Percentiles rank a stretch among this genome's conserved stretches.
phyloP scores from a whole-genome alignment of 53 echinoderm and acorn worm genomes.

The Astropecten irregularis region DNA sequence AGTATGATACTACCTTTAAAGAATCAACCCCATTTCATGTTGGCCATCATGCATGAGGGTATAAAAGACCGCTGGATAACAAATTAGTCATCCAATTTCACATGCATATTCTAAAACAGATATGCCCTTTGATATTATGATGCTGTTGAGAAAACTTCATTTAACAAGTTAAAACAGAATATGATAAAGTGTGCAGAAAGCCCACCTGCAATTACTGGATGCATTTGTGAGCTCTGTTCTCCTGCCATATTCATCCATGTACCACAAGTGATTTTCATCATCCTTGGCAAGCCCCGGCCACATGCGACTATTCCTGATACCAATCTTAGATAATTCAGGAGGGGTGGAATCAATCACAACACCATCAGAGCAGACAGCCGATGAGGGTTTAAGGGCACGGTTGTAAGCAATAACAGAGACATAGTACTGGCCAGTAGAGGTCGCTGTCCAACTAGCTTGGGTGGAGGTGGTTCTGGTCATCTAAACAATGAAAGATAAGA shows the following conservation, averaged over 20 bases:
- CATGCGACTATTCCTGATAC: slow-evolving; percentile 18
- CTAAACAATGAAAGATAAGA: neutral
- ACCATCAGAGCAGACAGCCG: slow-evolving; percentile 41
- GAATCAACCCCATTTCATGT: too few species aligned
- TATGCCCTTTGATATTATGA: too few species aligned
- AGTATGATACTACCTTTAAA: too few species aligned
- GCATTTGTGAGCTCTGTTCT: slow-evolving; percentile 1
- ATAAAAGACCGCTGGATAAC: too few species aligned
- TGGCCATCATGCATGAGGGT: too few species aligned
- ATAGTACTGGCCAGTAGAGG: slow-evolving; percentile 35
- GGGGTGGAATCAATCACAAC: slow-evolving; percentile 40
- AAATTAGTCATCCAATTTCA: too few species aligned
- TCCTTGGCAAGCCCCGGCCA: slow-evolving; percentile 29
- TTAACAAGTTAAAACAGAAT: too few species aligned
- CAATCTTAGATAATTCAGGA: slow-evolving; percentile 16
- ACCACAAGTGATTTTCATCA: slow-evolving; percentile 25
- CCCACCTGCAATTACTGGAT: slow-evolving; percentile 37
- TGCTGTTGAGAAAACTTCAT: too few species aligned
- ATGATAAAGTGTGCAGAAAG: too few species aligned
- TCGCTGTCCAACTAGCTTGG: slow-evolving; percentile 37
- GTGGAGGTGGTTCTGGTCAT: slow-evolving; percentile 44
- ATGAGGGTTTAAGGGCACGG: slow-evolving; percentile 47
- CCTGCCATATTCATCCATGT: slow-evolving; percentile 10
- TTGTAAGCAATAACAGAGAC: slow-evolving; percentile 50
- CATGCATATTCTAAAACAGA: too few species aligned